Base-by-base conservation (phyloP, 2,113 vertebrate species). In the Pandion haliaetus region DNA sequence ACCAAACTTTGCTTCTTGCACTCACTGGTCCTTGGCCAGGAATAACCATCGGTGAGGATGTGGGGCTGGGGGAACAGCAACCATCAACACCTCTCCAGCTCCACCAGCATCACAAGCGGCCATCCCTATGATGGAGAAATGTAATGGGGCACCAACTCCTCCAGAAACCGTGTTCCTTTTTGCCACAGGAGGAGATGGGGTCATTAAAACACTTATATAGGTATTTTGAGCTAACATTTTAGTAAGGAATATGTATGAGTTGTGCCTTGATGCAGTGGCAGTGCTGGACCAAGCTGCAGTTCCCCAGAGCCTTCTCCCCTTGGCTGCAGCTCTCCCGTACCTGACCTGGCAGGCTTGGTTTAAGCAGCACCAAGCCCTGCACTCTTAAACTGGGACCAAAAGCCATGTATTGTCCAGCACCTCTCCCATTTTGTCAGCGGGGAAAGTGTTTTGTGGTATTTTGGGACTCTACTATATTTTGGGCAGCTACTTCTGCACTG, bases 41-140 rank as follows among this genome's bases (percentile, higher is more conserved):
- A 88, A 40, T 20, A n/a, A 32, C 57, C 36, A 16, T 2, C 2
- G 14, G 21, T 47, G 36, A 38, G 16, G 23, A 13, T 3, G 3
- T 5, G 28, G 38, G 17, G 34, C 50, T 38, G 16, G 28, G 34
- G 36, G 36, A 26, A 18, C 17, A 23, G 24, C 63, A 71, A 19
- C 14, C 55, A 14, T 14, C 0, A 5, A 2, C 32, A 29, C 20
- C 29, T 14, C 34, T 57, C 10, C 8, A 7, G 31, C 44, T 40
- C 6, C 29, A 23, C 2, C 38, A 23, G 44, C 0, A 0, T 15
- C 14, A 25, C 0, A 0, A 62, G 32, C 6, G 5, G 28, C 14
- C 34, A 1, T 5, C 7, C 6, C 40, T 1, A 1, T 2, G 58
- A 9, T 5, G 13, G 25, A 40, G n/a, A 28, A 24, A 3, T 14